Base-by-base conservation (phyloP, 1,140 invertebrate genomes). In the Drosophila ananassae region DNA sequence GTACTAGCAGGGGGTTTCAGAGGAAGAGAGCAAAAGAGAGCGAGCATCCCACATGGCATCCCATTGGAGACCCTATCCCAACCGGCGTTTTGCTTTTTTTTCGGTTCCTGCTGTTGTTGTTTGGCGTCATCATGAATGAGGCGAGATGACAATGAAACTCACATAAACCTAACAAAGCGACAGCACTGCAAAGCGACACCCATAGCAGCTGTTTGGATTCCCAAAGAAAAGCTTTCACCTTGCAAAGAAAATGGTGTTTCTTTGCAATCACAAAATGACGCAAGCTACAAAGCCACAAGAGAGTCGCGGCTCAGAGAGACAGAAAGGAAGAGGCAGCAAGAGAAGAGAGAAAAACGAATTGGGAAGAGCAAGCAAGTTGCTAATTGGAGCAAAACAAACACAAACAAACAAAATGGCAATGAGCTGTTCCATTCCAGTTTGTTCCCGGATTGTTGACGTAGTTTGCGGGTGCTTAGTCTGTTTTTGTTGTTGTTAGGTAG, bases 341-440 rank as follows among this genome's bases (percentile, higher is more conserved):
- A 13, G 4, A 24, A 56, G 46, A 73, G 52, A 62, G 53, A 25
- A 25, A 54, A 60, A 8, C n/a, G 32, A 13, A 37, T 39, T 47
- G 39, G 24, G 22, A n/a, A 46, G 25, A 32, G 57, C 55, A 50
- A 61, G 64, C 72, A 67, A 66, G 61, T 58, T 87, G 81, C 82
- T 87, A 82, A 87, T 87, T 87, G 82, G 83, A 87, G 82, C 82
- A 87, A 87, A 87, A 82, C 79, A 87, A 87, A 87, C 83, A 82
- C 79, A 87, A 87, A 87, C 83, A 87, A 89, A 87, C 79, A 89
- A 75, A 87, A 89, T 89, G 83, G 83, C 83, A 89, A 87, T 85
- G 83, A 75, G 68, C 59, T 64, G 79, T 87, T 89, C 59, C 83
- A 66, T 78, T 47, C 82, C 80, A 71, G 8, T 50, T 1, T 41